phyloP scores from a whole-genome alignment of 2,888 invertebrate genomes.

The Coenonympha glycerion region DNA sequence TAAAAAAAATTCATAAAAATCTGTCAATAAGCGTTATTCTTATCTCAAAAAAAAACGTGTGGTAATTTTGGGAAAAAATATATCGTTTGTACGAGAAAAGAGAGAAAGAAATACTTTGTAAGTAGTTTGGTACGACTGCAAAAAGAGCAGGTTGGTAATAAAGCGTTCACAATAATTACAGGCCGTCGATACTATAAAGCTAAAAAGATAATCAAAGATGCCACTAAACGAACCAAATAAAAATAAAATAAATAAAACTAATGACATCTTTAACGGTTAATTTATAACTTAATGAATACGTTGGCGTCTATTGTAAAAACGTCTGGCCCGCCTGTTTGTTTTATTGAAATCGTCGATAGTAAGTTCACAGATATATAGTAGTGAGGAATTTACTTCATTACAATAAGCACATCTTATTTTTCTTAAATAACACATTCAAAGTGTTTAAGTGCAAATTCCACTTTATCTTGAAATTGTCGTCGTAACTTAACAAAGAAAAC shows the following conservation, averaged over 20 bases:
- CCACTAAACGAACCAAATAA: background rate
- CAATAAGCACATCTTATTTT: too few species aligned
- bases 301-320: constrained; percentile 6
- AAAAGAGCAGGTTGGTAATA: background rate
- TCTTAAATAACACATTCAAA: too few species aligned
- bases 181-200: background rate
- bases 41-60: too few species aligned
- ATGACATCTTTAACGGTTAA: constrained; percentile 16
- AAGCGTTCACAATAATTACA: background rate
- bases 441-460: too few species aligned
- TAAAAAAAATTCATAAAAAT: too few species aligned
- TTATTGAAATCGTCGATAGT: constrained; percentile 1
- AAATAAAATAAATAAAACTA: constrained; percentile 16
- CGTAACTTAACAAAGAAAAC: too few species aligned
- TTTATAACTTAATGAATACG: constrained; percentile 19
- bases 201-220: background rate
- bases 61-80: too few species aligned
- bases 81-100: too few species aligned
- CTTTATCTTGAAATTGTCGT: too few species aligned
- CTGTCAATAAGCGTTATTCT: too few species aligned
- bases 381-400: background rate
- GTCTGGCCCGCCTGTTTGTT: constrained; percentile 4
- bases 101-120: too few species aligned
- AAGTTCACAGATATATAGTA: background rate
- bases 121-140: too few species aligned